Evolutionary conservation across 2,797 vertebrate species (phyloP), one percentile per base, ranked within the genome.

Genomic region (Acrossocheilus wenchowensis): DNA sequence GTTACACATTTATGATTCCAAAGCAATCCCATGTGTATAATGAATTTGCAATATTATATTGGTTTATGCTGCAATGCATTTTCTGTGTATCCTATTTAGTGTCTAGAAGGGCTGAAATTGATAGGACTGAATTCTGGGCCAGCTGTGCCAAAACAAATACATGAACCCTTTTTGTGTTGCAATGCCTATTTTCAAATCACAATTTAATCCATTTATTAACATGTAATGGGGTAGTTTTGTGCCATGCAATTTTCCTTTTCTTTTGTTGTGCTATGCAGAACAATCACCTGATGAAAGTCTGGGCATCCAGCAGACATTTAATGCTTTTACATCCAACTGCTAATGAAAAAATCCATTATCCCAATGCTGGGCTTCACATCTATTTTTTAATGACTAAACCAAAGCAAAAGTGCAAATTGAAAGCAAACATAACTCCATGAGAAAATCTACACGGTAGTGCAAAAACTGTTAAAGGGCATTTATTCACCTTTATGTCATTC

Each of bases 21-120:
- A 92, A 93, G 93, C 91, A 94, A 93, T 91, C 91, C 92, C 93
- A 92, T 88, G 86, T 88, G 91, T 92, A 88, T 91, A 94, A 93
- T 93, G 92, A 92, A 93, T 94, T 92, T 92, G 89, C 90, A 91
- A 91, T 94, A 93, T 94, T 92, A 94, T 90, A 93, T 74, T 80
- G 82, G 78, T 90, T 91, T 90, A 86, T 84, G 90, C 90, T 84
- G 87, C 73, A 87, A 79, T 82, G 91, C 91, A 92, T 87, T 83
- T 93, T 92, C 92, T 90, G 86, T 88, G 91, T 92, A 93, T 91
- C 36, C 89, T 93, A 93, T 93, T 92, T 90, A 89, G 90, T 89
- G 89, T 91, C 83, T 84, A 50, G 90, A 88, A 88, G 85, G 88
- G 68, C 89, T 91, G 87, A 90, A 90, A 89, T 86, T 91, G 91